These are phyloP conservation scores for Eupithecia vulgata DNA, from an alignment of 2,888 invertebrate genomes.

Conservation along the genomic window DNA sequence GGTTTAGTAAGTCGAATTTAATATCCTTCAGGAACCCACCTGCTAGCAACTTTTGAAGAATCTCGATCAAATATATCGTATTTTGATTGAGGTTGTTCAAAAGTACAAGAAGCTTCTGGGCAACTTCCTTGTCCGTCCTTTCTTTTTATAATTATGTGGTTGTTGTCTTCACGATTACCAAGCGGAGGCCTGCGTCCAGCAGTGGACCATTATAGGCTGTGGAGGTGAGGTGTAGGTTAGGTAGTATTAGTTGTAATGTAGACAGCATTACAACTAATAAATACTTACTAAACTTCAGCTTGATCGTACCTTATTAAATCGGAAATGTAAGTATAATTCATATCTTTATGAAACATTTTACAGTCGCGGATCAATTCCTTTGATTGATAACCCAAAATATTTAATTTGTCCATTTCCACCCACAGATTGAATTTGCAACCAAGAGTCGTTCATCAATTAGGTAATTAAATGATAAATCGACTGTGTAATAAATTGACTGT, in stretches of 20 bases:
- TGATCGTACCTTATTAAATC: too few relatives aligned
- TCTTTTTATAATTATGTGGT: background rate
- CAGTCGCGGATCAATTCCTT: too few relatives aligned
- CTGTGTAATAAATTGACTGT: background rate
- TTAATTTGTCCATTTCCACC: background rate
- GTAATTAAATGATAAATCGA: background rate
- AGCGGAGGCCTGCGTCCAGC: too few relatives aligned
- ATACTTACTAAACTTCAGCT: background rate
- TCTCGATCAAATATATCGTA: background rate
- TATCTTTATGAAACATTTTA: too few relatives aligned
- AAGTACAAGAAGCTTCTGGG: background rate
- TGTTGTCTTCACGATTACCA: too few relatives aligned
- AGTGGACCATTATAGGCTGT: too few relatives aligned
- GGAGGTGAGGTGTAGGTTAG: too few relatives aligned
- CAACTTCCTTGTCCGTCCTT: background rate
- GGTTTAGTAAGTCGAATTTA: slow-evolving; percentile 56
- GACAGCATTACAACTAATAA: background rate
- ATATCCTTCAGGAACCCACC: slow-evolving; percentile 33
- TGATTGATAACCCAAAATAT: too few relatives aligned
- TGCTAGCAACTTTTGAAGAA: background rate
- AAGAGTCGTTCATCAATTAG: background rate
- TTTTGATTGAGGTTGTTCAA: background rate
- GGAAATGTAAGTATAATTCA: too few relatives aligned
- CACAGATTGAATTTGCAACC: background rate
- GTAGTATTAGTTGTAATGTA: too few relatives aligned